A percentile compares a stretch with the other conserved stretches of the same genome.
These are phyloP conservation scores for Todiramphus chloris DNA, from an alignment of 2,113 vertebrate genomes.

Conservation along the genomic window DNA sequence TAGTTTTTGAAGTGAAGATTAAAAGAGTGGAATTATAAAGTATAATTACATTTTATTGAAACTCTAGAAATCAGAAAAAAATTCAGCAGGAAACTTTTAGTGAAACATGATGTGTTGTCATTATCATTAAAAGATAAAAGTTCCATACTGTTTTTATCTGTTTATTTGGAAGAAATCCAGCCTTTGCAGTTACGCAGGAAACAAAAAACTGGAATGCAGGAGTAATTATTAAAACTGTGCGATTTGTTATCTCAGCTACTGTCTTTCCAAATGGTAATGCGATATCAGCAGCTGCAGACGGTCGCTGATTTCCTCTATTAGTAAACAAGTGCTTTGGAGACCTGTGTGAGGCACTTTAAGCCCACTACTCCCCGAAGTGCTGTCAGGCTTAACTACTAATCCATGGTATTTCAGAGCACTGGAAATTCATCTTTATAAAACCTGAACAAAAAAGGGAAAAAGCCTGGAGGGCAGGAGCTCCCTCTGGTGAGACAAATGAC, in stretches of 20 bases:
- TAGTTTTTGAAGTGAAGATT: slow-evolving; percentile 83
- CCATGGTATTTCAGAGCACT: slow-evolving; percentile 90
- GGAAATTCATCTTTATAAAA: slow-evolving; percentile 92
- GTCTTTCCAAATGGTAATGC: slow-evolving; percentile 87
- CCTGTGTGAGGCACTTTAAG: slow-evolving; percentile 88
- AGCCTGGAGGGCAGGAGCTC: slow-evolving; percentile 85
- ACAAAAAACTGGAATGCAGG: slow-evolving; percentile 81
- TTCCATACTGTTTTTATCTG: slow-evolving; percentile 89
- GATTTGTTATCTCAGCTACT: slow-evolving; percentile 87
- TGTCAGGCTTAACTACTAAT: slow-evolving; percentile 90
- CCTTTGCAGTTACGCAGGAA: slow-evolving; percentile 82
- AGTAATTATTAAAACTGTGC: slow-evolving; percentile 89
- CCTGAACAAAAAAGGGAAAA: slow-evolving; percentile 85
- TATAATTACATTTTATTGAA: slow-evolving; percentile 86
- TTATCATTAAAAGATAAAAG: slow-evolving; percentile 88
- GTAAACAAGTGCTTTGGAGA: slow-evolving; percentile 91
- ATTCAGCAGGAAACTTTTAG: slow-evolving; percentile 84
- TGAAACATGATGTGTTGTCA: slow-evolving; percentile 83
- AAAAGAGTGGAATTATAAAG: slow-evolving; percentile 83
- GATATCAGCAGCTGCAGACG: slow-evolving; percentile 89
- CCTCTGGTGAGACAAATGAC: slow-evolving; percentile 93
- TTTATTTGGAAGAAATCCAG: slow-evolving; percentile 86
- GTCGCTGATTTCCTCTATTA: slow-evolving; percentile 83
- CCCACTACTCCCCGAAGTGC: slow-evolving; percentile 87
- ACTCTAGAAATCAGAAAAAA: slow-evolving; percentile 80